Evolutionary conservation across 2,797 vertebrate species (phyloP).

Genomic region (Erethizon dorsatum): DNA sequence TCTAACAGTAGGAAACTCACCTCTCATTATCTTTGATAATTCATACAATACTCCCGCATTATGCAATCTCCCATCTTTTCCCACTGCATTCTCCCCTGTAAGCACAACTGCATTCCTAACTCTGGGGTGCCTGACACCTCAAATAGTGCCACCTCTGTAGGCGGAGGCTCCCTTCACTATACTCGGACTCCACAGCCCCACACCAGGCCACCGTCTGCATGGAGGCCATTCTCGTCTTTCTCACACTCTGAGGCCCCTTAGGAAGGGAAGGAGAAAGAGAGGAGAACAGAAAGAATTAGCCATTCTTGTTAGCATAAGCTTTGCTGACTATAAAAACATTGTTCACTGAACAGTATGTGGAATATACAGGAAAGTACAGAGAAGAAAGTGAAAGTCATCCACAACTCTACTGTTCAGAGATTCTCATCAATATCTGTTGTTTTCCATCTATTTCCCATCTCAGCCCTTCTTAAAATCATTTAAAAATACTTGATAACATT

Average conservation of each 20-base stretch:
- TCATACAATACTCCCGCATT: not conserved
- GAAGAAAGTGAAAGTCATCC: not conserved
- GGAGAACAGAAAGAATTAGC: not conserved
- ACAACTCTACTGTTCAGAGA: constrained; percentile 15
- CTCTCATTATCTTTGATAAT: not conserved
- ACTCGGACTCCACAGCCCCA: not conserved
- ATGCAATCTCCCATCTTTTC: not conserved
- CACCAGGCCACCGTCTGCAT: not conserved
- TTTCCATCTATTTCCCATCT: not conserved
- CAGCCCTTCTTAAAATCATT: not conserved
- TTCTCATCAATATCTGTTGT: not conserved
- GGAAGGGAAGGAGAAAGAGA: not conserved
- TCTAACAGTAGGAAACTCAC: not conserved
- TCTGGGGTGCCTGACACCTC: not conserved
- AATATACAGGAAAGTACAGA: not conserved
- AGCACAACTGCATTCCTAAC: not conserved
- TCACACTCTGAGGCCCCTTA: not conserved
- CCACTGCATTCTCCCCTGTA: not conserved
- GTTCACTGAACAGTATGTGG: not conserved
- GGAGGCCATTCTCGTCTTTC: not conserved
- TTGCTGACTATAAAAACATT: not conserved
- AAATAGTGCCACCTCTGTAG: not conserved
- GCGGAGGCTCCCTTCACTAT: not conserved
- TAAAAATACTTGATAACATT: constrained; percentile 45
- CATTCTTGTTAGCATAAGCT: not conserved